These are phyloP conservation scores for Procapra przewalskii DNA, from an alignment of 2,113 vertebrate species.

Conservation along the genomic window DNA sequence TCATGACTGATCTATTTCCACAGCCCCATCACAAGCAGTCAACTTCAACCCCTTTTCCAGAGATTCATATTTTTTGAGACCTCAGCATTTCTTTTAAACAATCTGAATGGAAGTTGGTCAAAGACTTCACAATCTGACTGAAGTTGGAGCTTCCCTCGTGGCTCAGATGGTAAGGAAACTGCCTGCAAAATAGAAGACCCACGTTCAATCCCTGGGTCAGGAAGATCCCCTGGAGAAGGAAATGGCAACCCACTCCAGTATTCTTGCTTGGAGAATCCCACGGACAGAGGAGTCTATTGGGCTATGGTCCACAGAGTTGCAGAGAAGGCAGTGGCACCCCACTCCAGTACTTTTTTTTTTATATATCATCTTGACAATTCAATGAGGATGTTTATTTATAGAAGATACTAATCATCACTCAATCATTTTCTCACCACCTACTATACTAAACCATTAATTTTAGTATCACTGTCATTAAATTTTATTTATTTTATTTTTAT, in stretches of 20 bases:
- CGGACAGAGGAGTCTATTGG: not conserved
- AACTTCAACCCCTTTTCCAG: not conserved
- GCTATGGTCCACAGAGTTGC: not conserved
- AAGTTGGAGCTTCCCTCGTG: not conserved
- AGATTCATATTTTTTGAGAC: not conserved
- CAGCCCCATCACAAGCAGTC: not conserved
- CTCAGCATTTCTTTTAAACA: not conserved
- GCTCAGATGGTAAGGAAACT: not conserved
- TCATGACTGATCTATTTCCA: not conserved
- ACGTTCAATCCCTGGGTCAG: not conserved
- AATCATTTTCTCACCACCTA: not conserved
- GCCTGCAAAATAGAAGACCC: not conserved
- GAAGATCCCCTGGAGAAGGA: not conserved
- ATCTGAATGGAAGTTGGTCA: not conserved
- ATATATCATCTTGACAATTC: not conserved
- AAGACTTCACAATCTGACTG: not conserved
- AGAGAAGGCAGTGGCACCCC: not conserved
- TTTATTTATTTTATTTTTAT: too few relatives aligned
- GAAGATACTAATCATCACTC: not conserved
- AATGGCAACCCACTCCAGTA: not conserved
- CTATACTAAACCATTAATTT: not conserved
- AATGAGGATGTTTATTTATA: not conserved
- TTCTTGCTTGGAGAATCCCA: not conserved
- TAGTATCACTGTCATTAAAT: not conserved
- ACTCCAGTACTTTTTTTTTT: too few relatives aligned